phyloP scores from a whole-genome alignment of 2,888 invertebrate species.

The Nymphalis polychloros region DNA sequence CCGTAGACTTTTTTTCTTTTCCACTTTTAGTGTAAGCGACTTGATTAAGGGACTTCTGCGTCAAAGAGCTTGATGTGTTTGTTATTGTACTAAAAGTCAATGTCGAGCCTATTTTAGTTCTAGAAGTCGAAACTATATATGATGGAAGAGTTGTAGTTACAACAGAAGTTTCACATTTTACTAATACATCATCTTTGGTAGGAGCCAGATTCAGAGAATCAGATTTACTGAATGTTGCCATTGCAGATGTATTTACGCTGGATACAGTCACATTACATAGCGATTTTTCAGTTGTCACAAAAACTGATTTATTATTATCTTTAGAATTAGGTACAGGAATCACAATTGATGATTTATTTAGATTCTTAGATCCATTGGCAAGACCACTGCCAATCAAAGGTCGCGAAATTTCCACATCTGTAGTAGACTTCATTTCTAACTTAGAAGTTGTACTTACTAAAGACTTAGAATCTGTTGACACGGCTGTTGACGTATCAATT shows the following conservation, averaged over 20 bases:
- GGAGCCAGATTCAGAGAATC: constrained; percentile 11
- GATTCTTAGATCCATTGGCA: constrained; percentile 11
- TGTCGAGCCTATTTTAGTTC: constrained; percentile 42
- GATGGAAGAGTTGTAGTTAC: constrained; percentile 31
- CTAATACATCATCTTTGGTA: constrained; percentile 26
- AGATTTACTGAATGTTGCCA: constrained; percentile 10
- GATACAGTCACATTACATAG: constrained; percentile 25
- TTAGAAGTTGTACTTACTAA: constrained; percentile 27
- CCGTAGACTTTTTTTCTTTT: constrained; percentile 15
- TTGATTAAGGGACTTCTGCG: constrained; percentile 17
- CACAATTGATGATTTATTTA: constrained; percentile 14
- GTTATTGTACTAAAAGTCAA: constrained; percentile 29
- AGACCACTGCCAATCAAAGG: constrained; percentile 26
- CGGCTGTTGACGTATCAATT: constrained; percentile 2
- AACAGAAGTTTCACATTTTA: constrained; percentile 43
- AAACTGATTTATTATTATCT: constrained; percentile 19
- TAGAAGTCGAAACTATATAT: constrained; percentile 42
- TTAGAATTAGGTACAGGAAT: constrained; percentile 9
- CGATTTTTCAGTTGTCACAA: constrained; percentile 32
- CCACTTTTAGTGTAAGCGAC: constrained; percentile 22
- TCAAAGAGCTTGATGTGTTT: constrained; percentile 21
- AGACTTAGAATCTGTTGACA: constrained; percentile 17
- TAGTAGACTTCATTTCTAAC: constrained; percentile 34
- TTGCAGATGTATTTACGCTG: constrained; percentile 31
- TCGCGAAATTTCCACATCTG: constrained; percentile 26